Percentiles rank a stretch among this genome's conserved stretches.
These are phyloP conservation scores for Elegia similella DNA, from an alignment of 2,888 invertebrate species.

Conservation along the genomic window DNA sequence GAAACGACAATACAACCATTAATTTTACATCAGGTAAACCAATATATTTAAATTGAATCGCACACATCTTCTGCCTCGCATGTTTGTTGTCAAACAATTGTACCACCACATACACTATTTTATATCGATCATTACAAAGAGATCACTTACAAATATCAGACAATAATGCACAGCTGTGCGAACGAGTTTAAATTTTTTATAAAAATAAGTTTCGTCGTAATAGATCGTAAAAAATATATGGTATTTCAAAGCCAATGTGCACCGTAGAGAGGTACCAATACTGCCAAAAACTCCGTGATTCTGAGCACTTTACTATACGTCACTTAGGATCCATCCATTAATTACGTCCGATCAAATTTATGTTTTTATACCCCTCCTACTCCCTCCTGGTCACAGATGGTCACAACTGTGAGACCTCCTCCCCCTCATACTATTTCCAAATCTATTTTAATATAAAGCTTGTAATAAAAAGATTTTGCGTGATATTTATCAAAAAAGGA, in stretches of 20 bases:
- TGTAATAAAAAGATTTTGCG: too few species aligned
- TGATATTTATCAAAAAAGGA: too few species aligned
- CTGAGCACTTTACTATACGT: background rate
- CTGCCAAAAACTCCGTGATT: background rate
- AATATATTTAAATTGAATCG: background rate
- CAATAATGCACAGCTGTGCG: background rate
- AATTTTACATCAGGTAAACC: background rate
- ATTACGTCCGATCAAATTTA: too few species aligned
- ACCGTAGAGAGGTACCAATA: background rate
- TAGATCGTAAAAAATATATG: constrained; percentile 22
- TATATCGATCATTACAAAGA: constrained; percentile 13
- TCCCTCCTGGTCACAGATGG: too few species aligned
- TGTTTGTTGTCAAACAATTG: background rate
- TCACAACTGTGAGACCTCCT: too few species aligned
- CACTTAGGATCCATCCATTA: too few species aligned
- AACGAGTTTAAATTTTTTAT: constrained; percentile 18
- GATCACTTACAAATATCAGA: constrained; percentile 20
- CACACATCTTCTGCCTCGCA: background rate
- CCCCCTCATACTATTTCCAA: too few species aligned
- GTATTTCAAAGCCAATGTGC: constrained; percentile 8
- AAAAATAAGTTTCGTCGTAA: constrained; percentile 24
- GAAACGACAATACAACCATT: background rate
- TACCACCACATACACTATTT: background rate
- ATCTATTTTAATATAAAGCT: too few species aligned
- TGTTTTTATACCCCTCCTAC: too few species aligned